phyloP scores from a whole-genome alignment of 2,113 vertebrate genomes.

The Dissostichus mawsoni region DNA sequence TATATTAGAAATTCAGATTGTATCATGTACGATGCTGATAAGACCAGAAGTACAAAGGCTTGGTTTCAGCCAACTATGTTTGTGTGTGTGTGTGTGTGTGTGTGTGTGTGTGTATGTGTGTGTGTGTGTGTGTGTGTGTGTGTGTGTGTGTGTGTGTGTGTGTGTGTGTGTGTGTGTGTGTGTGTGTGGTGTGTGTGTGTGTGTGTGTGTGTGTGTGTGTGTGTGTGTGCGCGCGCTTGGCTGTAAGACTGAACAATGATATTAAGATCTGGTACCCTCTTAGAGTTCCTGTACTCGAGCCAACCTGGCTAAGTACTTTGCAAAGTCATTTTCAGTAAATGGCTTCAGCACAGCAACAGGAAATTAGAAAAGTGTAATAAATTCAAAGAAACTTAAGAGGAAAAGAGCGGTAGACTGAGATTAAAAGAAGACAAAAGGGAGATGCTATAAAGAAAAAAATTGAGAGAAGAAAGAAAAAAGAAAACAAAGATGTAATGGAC shows the following conservation, averaged over 20 bases:
- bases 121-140: too few relatives aligned
- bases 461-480: not conserved
- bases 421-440: not conserved
- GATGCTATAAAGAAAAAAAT: conserved; percentile 26
- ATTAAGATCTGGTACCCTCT: conserved; percentile 61
- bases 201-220: too few relatives aligned
- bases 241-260: conserved; percentile 41
- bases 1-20: not conserved
- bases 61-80: not conserved
- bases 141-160: too few relatives aligned
- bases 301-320: conserved; percentile 66
- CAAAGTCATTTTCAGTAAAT: conserved; percentile 73
- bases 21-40: not conserved
- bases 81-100: not conserved
- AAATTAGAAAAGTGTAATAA: conserved; percentile 75
- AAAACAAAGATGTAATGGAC: conserved; percentile 48
- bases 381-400: conserved; percentile 48
- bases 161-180: too few relatives aligned
- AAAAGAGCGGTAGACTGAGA: not conserved
- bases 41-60: not conserved
- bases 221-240: not conserved
- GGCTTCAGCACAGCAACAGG: conserved; percentile 65
- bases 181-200: too few relatives aligned
- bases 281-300: conserved; percentile 43
- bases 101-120: too few relatives aligned